These are phyloP conservation scores for Catharus fuscescens DNA, from an alignment of 2,113 vertebrate genomes.

Conservation along the genomic window DNA sequence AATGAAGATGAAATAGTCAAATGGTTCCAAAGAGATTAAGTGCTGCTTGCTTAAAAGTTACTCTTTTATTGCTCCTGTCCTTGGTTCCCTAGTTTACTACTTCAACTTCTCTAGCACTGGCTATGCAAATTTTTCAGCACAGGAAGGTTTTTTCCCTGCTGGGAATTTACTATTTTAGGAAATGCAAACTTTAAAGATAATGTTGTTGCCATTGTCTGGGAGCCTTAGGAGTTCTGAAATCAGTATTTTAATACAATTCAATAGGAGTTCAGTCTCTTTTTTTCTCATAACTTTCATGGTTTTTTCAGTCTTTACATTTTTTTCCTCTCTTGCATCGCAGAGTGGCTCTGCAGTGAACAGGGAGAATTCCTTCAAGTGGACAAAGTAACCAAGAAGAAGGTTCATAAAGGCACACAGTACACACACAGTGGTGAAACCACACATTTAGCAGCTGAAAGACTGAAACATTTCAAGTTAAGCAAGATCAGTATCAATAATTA, in stretches of 20 bases:
- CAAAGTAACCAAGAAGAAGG: not conserved
- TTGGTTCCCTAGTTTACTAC: not conserved
- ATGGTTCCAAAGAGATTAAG: not conserved
- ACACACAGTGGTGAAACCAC: not conserved
- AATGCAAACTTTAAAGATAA: not conserved
- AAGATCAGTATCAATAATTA: slow-evolving; percentile 39
- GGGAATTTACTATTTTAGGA: not conserved
- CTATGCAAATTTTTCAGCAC: not conserved
- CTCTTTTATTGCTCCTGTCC: not conserved
- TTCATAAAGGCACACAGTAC: not conserved
- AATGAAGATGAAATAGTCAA: not conserved
- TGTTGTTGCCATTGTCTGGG: not conserved
- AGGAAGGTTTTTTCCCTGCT: not conserved
- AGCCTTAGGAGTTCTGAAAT: not conserved
- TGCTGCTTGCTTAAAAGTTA: not conserved
- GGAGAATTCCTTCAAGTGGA: not conserved
- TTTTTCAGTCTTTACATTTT: not conserved
- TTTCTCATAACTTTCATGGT: not conserved
- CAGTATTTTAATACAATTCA: not conserved
- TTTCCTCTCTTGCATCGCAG: not conserved
- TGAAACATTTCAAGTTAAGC: slow-evolving; percentile 10
- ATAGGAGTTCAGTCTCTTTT: not conserved
- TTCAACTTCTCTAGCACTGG: not conserved
- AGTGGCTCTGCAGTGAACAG: not conserved
- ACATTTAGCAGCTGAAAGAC: not conserved